Evolutionary conservation across 2,113 vertebrate genomes (phyloP).

Genomic region (Sorex fumeus): DNA sequence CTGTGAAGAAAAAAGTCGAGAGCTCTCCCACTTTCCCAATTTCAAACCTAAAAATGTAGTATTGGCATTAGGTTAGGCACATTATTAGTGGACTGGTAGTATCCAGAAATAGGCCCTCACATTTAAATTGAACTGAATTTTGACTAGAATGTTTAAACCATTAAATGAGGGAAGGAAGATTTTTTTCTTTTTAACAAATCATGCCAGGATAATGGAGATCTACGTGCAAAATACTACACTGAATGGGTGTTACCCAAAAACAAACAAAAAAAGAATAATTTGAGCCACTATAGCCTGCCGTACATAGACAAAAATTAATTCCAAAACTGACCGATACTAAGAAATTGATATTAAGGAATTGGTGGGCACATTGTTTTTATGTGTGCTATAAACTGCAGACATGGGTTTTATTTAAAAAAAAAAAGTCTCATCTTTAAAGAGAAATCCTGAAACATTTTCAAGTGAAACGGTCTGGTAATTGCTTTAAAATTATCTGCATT

Average conservation of each 20-base stretch:
- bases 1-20: slow-evolving; percentile 3
- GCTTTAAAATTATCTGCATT: slow-evolving; percentile 9
- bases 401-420: background rate
- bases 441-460: slow-evolving; percentile 55
- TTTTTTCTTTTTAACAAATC: background rate
- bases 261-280: background rate
- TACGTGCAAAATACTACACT: background rate
- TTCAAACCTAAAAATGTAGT: background rate
- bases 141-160: background rate
- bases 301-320: slow-evolving; percentile 1
- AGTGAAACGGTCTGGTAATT: slow-evolving; percentile 32
- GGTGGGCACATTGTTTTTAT: too few species aligned
- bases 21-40: background rate
- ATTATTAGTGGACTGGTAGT: background rate
- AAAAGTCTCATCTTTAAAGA: slow-evolving; percentile 8
- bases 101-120: background rate
- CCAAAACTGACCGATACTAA: slow-evolving; percentile 26
- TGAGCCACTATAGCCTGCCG: background rate
- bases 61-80: background rate
- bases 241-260: background rate
- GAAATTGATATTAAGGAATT: slow-evolving; percentile 24
- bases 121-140: slow-evolving; percentile 5
- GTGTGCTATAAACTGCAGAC: background rate
- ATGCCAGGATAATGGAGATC: background rate
- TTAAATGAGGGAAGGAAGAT: background rate